These are phyloP conservation scores for Tenthredo scrophulariae DNA, from an alignment of 2,888 invertebrate species.

Conservation along the genomic window DNA sequence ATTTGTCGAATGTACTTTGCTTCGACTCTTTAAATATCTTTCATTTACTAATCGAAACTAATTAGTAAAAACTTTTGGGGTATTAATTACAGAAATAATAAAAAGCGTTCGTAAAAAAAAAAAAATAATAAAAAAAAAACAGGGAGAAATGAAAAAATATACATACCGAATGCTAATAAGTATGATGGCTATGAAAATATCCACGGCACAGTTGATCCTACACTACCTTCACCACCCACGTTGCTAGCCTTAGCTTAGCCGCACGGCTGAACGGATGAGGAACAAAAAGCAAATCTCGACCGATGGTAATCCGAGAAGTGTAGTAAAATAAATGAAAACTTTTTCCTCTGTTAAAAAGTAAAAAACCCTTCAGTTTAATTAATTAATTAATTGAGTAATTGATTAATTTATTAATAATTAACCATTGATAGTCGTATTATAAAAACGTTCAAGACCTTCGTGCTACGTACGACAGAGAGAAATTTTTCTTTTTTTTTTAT, in stretches of 20 bases:
- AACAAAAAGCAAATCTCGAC: slow-evolving; percentile 9
- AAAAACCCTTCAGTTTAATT: background rate
- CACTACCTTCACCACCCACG: slow-evolving; percentile 33
- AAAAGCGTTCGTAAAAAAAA: background rate
- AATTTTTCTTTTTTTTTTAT: background rate
- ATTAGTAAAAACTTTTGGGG: background rate
- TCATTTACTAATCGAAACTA: background rate
- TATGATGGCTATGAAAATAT: slow-evolving; percentile 42
- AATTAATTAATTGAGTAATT: background rate
- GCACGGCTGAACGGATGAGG: slow-evolving; percentile 22
- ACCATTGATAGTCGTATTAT: background rate
- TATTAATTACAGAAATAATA: background rate
- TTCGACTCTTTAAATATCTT: background rate
- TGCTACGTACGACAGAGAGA: background rate
- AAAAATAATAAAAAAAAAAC: too few relatives aligned
- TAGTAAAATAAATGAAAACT: slow-evolving; percentile 5
- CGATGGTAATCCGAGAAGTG: slow-evolving; percentile 17
- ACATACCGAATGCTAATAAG: slow-evolving; percentile 20
- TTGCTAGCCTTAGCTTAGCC: background rate
- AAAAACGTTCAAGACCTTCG: background rate
- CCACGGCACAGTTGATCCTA: slow-evolving; percentile 24
- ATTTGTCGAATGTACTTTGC: too few relatives aligned
- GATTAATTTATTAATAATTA: background rate
- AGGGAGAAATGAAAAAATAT: background rate
- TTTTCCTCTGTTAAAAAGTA: background rate